Evolutionary conservation across 2,888 invertebrate species (phyloP).

Genomic region (Tenthredo livida): DNA sequence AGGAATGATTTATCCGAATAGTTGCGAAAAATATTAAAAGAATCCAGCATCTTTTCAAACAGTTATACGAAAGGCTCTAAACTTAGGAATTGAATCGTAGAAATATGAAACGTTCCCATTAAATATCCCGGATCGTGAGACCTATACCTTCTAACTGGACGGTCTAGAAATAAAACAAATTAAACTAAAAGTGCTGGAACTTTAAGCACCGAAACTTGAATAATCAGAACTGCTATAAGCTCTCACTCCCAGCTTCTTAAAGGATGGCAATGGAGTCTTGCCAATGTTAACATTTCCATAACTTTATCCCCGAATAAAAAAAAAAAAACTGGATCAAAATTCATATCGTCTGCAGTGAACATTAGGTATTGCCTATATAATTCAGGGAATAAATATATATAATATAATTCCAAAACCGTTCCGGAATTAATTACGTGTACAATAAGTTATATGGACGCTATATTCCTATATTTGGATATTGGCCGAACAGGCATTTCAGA

Average conservation of each 20-base stretch:
- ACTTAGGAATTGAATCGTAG: constrained; percentile 5
- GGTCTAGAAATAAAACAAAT: constrained; percentile 43
- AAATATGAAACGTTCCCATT: constrained; percentile 38
- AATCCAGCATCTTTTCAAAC: not conserved
- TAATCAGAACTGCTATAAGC: constrained; percentile 43
- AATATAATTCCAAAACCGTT: not conserved
- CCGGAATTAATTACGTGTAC: not conserved
- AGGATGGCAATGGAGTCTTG: not conserved
- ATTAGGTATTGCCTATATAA: not conserved
- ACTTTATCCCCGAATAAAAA: not conserved
- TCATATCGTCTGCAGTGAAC: not conserved
- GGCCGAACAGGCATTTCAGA: not conserved
- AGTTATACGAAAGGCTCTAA: not conserved
- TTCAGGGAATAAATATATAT: not conserved
- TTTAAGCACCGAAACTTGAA: constrained; percentile 45
- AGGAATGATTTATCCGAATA: not conserved
- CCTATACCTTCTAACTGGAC: constrained; percentile 33
- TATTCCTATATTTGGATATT: not conserved
- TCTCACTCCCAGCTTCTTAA: constrained; percentile 35
- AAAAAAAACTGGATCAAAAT: not conserved
- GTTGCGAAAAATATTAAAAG: not conserved
- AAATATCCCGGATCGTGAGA: constrained; percentile 14
- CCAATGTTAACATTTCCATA: constrained; percentile 13
- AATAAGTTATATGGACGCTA: not conserved
- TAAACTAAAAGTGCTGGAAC: constrained; percentile 41